Evolutionary conservation across 2,797 vertebrate species (phyloP).

Genomic region (Peromyscus eremicus): DNA sequence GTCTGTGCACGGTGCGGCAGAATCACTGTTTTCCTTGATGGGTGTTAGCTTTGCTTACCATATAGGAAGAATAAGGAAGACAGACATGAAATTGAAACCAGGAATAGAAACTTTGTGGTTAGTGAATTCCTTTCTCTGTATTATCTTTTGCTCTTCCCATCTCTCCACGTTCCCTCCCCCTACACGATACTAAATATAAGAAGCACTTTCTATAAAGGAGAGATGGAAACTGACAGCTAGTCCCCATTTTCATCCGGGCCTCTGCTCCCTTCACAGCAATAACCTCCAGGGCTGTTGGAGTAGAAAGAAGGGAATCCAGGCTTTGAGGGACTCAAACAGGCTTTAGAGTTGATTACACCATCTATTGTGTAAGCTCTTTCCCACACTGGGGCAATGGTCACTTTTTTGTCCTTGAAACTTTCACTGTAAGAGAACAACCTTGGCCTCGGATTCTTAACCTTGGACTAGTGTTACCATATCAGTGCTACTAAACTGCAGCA

Average conservation of each 20-base stretch:
- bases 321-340: not conserved
- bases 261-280: not conserved
- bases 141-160: slow-evolving; percentile 40
- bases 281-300: not conserved
- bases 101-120: slow-evolving; percentile 55
- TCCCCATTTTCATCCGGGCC: not conserved
- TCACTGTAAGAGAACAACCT: not conserved
- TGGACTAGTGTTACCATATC: not conserved
- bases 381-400: not conserved
- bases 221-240: not conserved
- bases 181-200: slow-evolving; percentile 18
- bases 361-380: not conserved
- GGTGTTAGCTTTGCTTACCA: not conserved
- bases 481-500: not conserved
- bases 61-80: slow-evolving; percentile 43
- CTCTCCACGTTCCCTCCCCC: not conserved
- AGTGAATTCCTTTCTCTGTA: slow-evolving; percentile 46
- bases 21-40: not conserved
- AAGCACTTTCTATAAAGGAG: not conserved
- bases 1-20: not conserved
- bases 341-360: not conserved
- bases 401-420: not conserved
- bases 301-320: not conserved
- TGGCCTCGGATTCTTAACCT: not conserved
- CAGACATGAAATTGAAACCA: slow-evolving; percentile 47